A percentile compares a stretch with the other conserved stretches of the same genome.
phyloP scores from a whole-genome alignment of 23 tunicate genomes.

The Diplosoma virens region DNA sequence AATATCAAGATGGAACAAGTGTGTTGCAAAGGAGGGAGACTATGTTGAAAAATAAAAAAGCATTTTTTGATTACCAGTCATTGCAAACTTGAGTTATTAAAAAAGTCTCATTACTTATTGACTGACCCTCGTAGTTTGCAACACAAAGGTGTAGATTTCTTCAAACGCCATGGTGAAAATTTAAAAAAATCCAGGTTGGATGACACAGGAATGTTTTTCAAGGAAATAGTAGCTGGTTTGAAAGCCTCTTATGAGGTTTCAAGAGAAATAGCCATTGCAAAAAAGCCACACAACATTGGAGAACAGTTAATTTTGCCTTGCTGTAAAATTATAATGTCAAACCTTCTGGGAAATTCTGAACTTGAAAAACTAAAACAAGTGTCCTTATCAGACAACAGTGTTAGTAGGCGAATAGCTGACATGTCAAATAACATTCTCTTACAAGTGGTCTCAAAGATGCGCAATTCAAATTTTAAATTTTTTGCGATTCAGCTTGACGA shows the following conservation, averaged over 20 bases:
- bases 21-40: no score
- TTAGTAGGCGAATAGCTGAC: slow-evolving; percentile 52
- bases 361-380: slow-evolving; percentile 38
- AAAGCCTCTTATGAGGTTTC: slow-evolving; percentile 61
- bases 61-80: no score
- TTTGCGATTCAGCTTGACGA: slow-evolving; percentile 53
- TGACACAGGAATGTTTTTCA: slow-evolving; percentile 23
- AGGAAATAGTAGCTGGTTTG: slow-evolving; percentile 50
- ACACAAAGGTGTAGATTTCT: slow-evolving; percentile 59
- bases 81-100: no score
- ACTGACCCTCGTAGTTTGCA: slow-evolving; percentile 37
- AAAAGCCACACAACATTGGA: slow-evolving; percentile 67
- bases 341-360: slow-evolving; percentile 43
- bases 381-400: slow-evolving; percentile 42
- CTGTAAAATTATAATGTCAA: slow-evolving; percentile 28
- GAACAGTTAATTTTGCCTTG: slow-evolving; percentile 52
- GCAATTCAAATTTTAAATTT: slow-evolving; percentile 37
- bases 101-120: no score
- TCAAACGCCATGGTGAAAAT: slow-evolving; percentile 59
- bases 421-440: slow-evolving; percentile 50
- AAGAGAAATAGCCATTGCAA: slow-evolving; percentile 45
- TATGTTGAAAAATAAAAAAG: no score
- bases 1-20: no score
- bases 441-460: no score
- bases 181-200: slow-evolving; percentile 44